Conservation (phyloP, 2,113 vertebrate genomes). For the Puffinus mauretanicus region DNA sequence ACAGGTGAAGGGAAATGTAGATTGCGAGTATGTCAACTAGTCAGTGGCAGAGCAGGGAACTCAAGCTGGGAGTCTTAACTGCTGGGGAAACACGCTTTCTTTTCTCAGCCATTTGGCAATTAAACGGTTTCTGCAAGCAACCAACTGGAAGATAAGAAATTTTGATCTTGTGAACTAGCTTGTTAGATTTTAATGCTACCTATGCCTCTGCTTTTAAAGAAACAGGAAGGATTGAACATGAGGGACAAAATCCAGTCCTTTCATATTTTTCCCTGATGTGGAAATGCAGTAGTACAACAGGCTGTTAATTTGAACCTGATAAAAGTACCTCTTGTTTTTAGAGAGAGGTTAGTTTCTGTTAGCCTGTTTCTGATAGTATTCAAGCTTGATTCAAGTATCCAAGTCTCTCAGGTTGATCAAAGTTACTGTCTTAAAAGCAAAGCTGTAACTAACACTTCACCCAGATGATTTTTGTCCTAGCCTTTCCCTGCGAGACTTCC, state of each 20-base stretch:
- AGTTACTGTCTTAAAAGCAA: background rate
- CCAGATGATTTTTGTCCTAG: background rate
- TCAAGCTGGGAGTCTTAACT: background rate
- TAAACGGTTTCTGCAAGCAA: background rate
- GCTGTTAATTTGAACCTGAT: background rate
- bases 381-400: background rate
- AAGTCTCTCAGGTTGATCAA: background rate
- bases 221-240: background rate
- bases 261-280: background rate
- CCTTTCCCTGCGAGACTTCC: background rate
- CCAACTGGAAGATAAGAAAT: background rate
- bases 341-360: background rate
- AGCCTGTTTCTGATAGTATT: background rate
- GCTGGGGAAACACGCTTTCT: background rate
- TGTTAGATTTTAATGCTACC: background rate
- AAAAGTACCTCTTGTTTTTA: background rate
- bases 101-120: background rate
- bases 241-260: background rate
- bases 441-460: background rate
- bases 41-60: background rate
- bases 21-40: background rate
- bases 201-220: background rate
- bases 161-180: background rate
- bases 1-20: background rate
- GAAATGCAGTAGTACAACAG: background rate